Evolutionary conservation across 2,797 vertebrate genomes (phyloP).

Genomic region (Leucoraja ocellata): DNA sequence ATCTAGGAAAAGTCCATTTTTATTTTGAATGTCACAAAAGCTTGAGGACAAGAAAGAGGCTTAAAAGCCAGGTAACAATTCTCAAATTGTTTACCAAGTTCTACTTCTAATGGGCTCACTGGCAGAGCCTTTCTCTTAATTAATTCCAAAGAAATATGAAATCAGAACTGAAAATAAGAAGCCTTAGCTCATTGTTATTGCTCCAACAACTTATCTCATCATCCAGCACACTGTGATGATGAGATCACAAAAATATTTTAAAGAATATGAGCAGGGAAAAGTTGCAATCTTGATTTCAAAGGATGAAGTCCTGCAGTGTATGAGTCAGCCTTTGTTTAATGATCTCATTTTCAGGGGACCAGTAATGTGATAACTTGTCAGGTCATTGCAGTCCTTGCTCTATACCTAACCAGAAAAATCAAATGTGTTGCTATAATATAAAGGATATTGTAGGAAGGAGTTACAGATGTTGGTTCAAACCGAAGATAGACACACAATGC

Average conservation of each 20-base stretch:
- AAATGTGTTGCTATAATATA: neutral
- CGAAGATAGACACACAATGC: no score
- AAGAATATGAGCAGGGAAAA: neutral
- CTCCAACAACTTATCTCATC: neutral
- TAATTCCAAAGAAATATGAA: neutral
- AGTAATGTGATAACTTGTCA: neutral
- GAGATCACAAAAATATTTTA: neutral
- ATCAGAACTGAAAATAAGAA: neutral
- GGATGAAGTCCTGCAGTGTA: neutral
- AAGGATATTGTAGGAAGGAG: neutral
- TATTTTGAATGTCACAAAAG: neutral
- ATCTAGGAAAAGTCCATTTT: neutral
- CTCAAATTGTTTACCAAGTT: neutral
- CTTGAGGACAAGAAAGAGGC: neutral
- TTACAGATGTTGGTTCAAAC: no score
- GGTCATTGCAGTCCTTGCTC: neutral
- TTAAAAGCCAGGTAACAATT: neutral
- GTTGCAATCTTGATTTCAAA: neutral
- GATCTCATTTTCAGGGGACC: neutral
- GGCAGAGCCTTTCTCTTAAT: neutral
- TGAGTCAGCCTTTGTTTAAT: constrained; percentile 23
- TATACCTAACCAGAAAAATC: neutral
- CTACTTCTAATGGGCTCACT: neutral
- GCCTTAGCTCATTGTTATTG: neutral
- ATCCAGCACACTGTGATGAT: neutral